Evolutionary conservation across 2,888 invertebrate genomes (phyloP).

Genomic region (Xestia sexstrigata): DNA sequence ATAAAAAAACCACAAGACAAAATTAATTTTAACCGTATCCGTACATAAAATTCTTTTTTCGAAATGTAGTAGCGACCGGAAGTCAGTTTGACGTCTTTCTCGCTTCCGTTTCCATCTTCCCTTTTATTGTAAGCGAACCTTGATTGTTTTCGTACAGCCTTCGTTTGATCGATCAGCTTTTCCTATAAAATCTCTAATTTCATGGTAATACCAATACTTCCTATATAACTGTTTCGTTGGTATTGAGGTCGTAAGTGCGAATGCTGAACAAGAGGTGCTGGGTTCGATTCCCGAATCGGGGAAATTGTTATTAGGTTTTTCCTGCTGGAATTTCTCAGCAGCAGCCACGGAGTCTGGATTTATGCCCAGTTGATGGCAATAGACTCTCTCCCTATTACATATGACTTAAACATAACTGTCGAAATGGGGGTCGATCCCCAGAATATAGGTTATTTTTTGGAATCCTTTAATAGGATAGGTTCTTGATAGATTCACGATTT

Average conservation of each 20-base stretch:
- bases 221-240: neutral
- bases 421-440: no score
- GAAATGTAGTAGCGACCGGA: slow-evolving; percentile 57
- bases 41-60: slow-evolving; percentile 41
- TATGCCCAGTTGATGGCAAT: no score
- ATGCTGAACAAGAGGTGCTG: no score
- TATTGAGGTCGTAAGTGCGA: neutral
- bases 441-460: no score
- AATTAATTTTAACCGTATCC: slow-evolving; percentile 51
- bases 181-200: slow-evolving; percentile 60
- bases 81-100: slow-evolving; percentile 34
- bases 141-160: slow-evolving; percentile 55
- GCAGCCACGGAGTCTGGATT: no score
- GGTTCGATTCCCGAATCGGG: no score
- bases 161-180: slow-evolving; percentile 52
- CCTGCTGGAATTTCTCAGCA: neutral
- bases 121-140: slow-evolving; percentile 55
- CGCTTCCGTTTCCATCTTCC: slow-evolving; percentile 65
- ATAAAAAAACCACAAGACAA: slow-evolving; percentile 33
- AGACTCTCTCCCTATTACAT: no score
- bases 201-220: slow-evolving; percentile 33
- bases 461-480: no score
- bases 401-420: no score
- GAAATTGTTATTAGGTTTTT: no score
- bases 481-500: no score